phyloP scores from a whole-genome alignment of 2,797 vertebrate species.

The Schizopygopsis pylzovi region DNA sequence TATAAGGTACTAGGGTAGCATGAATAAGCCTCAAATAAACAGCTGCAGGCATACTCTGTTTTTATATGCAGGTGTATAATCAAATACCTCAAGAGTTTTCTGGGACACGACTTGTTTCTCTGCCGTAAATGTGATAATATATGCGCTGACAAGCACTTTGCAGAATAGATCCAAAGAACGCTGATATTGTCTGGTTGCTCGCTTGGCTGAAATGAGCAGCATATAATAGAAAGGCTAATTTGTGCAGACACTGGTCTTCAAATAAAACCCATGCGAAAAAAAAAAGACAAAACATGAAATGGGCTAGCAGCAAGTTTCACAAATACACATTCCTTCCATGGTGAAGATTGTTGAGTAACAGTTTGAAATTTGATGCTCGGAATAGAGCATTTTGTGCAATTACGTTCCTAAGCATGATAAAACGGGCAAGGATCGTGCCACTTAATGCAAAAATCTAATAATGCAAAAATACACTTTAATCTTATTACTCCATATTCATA shows the following conservation, averaged over 20 bases:
- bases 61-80: constrained; percentile 26
- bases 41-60: not conserved
- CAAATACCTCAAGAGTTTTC: constrained; percentile 41
- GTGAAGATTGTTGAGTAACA: not conserved
- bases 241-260: constrained; percentile 29
- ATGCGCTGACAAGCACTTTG: constrained; percentile 28
- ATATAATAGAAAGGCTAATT: constrained; percentile 26
- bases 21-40: not conserved
- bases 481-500: constrained; percentile 10
- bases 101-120: constrained; percentile 25
- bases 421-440: not conserved
- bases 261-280: not conserved
- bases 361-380: not conserved
- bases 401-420: not conserved
- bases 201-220: constrained; percentile 22
- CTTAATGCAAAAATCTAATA: no score
- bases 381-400: not conserved
- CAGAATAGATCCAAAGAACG: constrained; percentile 1
- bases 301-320: not conserved
- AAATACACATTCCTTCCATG: not conserved
- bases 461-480: constrained; percentile 1
- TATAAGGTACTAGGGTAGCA: not conserved
- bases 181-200: constrained; percentile 7
- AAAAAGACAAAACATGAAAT: not conserved
- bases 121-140: constrained; percentile 42